phyloP scores from a whole-genome alignment of 2,113 vertebrate species.

The Xenotilapia longispinis region DNA sequence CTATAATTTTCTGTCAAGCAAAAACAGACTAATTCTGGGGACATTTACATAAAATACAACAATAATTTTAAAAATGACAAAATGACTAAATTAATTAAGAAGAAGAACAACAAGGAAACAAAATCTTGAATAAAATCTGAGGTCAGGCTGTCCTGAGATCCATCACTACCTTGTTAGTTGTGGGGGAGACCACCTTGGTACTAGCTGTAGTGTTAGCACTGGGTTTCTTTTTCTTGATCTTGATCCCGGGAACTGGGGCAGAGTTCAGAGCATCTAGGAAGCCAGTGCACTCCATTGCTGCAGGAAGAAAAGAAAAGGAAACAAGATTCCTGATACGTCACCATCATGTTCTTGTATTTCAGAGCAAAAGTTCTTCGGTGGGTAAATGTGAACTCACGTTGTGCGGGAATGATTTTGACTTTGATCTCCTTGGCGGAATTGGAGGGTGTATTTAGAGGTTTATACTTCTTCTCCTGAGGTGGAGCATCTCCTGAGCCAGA shows the following conservation, averaged over 20 bases:
- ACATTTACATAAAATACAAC: background rate
- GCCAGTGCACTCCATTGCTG: slow-evolving; percentile 90
- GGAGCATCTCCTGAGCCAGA: slow-evolving; percentile 57
- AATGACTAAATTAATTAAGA: background rate
- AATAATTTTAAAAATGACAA: background rate
- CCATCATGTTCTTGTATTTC: background rate
- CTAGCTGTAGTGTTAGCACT: background rate
- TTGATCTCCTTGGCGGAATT: slow-evolving; percentile 94
- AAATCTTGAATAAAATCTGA: background rate
- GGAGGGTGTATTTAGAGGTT: slow-evolving; percentile 86
- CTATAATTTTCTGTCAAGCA: background rate
- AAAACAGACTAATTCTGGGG: background rate
- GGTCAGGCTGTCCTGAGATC: background rate
- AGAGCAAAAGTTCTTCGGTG: background rate
- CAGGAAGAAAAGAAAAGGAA: background rate
- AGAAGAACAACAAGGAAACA: accelerated
- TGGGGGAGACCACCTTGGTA: slow-evolving; percentile 83
- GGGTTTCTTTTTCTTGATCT: slow-evolving; percentile 93
- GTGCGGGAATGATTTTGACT: slow-evolving; percentile 93
- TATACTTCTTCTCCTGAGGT: slow-evolving; percentile 91
- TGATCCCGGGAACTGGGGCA: slow-evolving; percentile 88
- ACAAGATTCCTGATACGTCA: background rate
- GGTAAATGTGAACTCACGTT: slow-evolving; percentile 75
- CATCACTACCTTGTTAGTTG: slow-evolving; percentile 80
- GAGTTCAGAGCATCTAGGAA: slow-evolving; percentile 95